phyloP scores from a whole-genome alignment of 2,888 invertebrate species.

The Sipha maydis region DNA sequence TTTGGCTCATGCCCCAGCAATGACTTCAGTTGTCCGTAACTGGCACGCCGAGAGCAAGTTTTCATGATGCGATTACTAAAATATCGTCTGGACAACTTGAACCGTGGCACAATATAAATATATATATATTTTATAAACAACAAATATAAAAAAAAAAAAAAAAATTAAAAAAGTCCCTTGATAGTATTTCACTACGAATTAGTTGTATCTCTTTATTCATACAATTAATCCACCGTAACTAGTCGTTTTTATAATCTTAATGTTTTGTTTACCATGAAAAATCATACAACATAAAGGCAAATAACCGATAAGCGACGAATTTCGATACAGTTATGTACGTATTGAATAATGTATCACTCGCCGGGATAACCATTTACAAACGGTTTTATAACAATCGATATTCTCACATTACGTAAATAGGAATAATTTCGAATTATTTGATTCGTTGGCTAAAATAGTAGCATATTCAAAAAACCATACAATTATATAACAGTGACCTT shows the following conservation, averaged over 20 bases:
- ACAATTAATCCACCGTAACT: not conserved
- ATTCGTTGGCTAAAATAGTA: too few relatives aligned
- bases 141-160: slow-evolving; percentile 18
- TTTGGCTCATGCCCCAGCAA: slow-evolving; percentile 59
- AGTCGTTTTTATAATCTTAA: too few relatives aligned
- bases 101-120: slow-evolving; percentile 31
- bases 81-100: slow-evolving; percentile 48
- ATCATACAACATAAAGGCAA: too few relatives aligned
- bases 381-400: not conserved
- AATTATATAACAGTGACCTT: too few relatives aligned
- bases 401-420: not conserved
- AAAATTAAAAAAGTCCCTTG: slow-evolving; percentile 1
- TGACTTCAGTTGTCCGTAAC: slow-evolving; percentile 61
- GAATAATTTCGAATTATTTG: too few relatives aligned
- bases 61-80: slow-evolving; percentile 60
- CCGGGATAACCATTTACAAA: too few relatives aligned
- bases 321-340: too few relatives aligned
- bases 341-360: too few relatives aligned
- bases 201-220: not conserved
- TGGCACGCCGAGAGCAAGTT: slow-evolving; percentile 55
- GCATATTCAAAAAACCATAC: too few relatives aligned
- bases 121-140: slow-evolving; percentile 8
- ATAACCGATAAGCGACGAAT: too few relatives aligned
- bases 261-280: too few relatives aligned
- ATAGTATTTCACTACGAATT: not conserved